Base-by-base conservation (phyloP, 1,140 invertebrate species). In the Acromyrmex charruanus region DNA sequence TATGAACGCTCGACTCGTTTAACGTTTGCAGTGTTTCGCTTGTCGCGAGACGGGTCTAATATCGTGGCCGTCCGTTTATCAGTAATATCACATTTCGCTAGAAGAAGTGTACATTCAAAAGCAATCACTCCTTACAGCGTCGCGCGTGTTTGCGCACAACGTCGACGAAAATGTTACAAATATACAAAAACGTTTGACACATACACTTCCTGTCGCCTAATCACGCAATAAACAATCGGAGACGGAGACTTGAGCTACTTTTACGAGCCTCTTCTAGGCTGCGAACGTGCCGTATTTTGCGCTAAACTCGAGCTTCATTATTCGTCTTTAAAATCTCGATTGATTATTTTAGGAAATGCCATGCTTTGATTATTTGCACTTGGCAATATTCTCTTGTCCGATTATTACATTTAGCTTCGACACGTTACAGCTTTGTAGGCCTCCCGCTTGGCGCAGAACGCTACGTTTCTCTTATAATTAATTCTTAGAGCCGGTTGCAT, bases 71-170 rank as follows among this genome's bases (percentile, higher is more conserved):
- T 84, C 51, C 66, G 44, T 86, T 89, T 89, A 86, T 74, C 49
- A 77, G 79, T 89, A 90, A 80, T 90, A 87, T 89, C 85, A 90
- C 89, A 90, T 90, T 89, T 90, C 51, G 55, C 58, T 90, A 85
- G 65, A 68, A 88, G 82, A 89, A 88, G 77, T 89, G 74, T 87
- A 89, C 72, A 87, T 89, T 87, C 74, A 77, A 90, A 90, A 84
- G 86, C 49, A 81, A 88, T 79, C 39, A 39, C 58, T 88, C 66
- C 25, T 65, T 35, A 74, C 85, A 39, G 25, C 18, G 35, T 4
- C n/a, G 21, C 39, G 21, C 66, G 66, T 51, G 14, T 21, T 68
- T 12, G n/a, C 35, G 6, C 66, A 44, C 66, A 21, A 51, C 66
- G 31, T 74, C 71, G 44, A 55, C 10, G 21, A 61, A 82, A 71